Percentiles rank a stretch among this genome's conserved stretches.
phyloP scores from a whole-genome alignment of 2,888 invertebrate species.

The Pristionchus entomophagus region DNA sequence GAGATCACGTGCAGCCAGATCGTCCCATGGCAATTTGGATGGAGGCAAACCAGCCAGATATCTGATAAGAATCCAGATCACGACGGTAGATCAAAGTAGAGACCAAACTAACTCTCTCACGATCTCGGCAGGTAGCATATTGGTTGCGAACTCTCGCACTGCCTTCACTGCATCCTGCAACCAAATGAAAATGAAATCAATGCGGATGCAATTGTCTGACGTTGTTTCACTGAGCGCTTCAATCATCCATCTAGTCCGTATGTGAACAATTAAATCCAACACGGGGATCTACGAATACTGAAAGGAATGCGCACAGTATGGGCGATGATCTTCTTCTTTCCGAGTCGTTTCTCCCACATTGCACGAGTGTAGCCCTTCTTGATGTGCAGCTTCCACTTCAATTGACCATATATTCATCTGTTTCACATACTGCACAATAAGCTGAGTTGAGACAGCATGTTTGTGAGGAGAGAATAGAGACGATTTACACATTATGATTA shows the following conservation, averaged over 20 bases:
- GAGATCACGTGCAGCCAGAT: not conserved
- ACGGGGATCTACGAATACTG: no score
- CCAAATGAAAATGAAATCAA: not conserved
- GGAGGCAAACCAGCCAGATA: not conserved
- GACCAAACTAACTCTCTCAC: slow-evolving; percentile 37
- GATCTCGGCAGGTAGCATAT: not conserved
- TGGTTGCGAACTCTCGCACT: not conserved
- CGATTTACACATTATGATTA: no score
- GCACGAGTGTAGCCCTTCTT: not conserved
- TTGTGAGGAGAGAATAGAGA: no score
- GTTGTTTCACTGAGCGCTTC: no score
- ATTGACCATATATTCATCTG: no score
- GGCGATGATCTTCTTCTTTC: slow-evolving; percentile 4
- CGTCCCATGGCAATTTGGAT: not conserved
- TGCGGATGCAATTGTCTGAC: not conserved
- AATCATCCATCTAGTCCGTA: no score
- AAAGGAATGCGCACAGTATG: not conserved
- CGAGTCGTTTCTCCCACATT: slow-evolving; percentile 43
- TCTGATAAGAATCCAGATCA: not conserved
- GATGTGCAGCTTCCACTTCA: not conserved
- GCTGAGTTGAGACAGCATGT: no score
- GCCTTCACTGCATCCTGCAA: slow-evolving; percentile 30
- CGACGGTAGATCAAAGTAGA: no score
- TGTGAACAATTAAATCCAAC: no score
- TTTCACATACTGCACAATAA: no score